Evolutionary conservation across 2,797 vertebrate genomes (phyloP), one percentile per base, ranked within the genome.

Genomic region (Atherinosoma microstoma): DNA sequence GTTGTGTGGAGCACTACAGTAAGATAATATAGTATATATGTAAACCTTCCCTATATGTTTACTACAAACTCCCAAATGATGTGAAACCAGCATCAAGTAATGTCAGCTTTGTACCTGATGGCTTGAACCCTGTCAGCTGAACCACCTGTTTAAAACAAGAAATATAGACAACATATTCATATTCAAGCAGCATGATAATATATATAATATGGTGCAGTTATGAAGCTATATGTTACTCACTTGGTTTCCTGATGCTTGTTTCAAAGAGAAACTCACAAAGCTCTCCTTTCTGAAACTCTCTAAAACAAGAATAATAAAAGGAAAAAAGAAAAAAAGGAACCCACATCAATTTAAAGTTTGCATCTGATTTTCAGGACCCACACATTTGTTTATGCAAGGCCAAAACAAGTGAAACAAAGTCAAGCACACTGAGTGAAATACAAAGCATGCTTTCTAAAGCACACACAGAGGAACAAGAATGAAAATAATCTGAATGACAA

Each of bases 81-180:
- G 45, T 49, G 20, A 49, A 47, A 20, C 6, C 8, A 9, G 2
- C 2, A n/a, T 49, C 3, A 1, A 2, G 20, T n/a, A 10, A 49
- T 49, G 20, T 49, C 20, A 22, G 22, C 13, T 35, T 10, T 22
- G 45, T 94, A 95, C 95, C 94, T 95, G 94, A 93, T 24, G 93
- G 93, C 73, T 95, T 95, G 89, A 94, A 95, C 54, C 91, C 92
- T 16, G 93, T 95, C 70, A 95, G 90, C 86, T 95, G 94, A 16
- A 95, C 94, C 62, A 91, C 93, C 95, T 95, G 81, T 73, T 35
- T 58, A 30, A 66, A 66, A 60, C 27, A 38, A 66, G 69, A 63
- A 82, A 58, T 6, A 32, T 3, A 85, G 10, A 49, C 7, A 16
- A 38, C 12, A 24, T 29, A 58, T 30, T 69, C 4, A 29, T 12